phyloP scores from a whole-genome alignment of 2,888 invertebrate species.

The Mongoloraphidia duomilia region DNA sequence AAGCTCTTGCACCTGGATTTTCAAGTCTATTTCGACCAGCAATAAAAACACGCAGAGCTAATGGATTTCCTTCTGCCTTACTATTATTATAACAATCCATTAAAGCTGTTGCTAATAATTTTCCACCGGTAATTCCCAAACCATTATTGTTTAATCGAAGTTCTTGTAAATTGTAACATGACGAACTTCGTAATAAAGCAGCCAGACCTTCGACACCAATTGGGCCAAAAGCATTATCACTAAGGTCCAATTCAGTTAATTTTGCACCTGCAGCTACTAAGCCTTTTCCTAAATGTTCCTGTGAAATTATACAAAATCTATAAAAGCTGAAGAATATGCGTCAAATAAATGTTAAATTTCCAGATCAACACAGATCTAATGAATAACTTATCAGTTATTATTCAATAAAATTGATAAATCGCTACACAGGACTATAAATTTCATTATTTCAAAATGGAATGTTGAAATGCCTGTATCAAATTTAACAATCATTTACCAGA shows the following conservation, averaged over 20 bases:
- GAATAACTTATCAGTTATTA: too few relatives aligned
- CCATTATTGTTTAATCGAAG: conserved; percentile 90
- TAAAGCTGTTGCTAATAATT: conserved; percentile 62
- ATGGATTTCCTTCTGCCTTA: conserved; percentile 46
- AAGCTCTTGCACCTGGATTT: conserved; percentile 77
- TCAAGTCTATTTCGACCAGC: conserved; percentile 91
- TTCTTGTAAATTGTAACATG: conserved; percentile 71
- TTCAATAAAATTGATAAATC: too few relatives aligned
- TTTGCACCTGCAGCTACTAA: conserved; percentile 66
- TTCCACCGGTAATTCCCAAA: conserved; percentile 79
- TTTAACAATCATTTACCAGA: conserved; percentile 39
- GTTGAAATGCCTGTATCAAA: background rate
- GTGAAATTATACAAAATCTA: conserved; percentile 3
- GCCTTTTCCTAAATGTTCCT: conserved; percentile 62
- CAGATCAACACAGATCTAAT: too few relatives aligned
- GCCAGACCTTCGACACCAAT: conserved; percentile 83
- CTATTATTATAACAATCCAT: conserved; percentile 53
- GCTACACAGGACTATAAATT: background rate
- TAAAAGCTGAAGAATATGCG: background rate
- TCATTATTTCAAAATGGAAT: background rate
- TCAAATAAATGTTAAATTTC: too few relatives aligned
- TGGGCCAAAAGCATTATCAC: conserved; percentile 95
- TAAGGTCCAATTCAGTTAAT: conserved; percentile 76
- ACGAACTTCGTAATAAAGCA: conserved; percentile 63
- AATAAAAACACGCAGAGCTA: conserved; percentile 69